Base-by-base conservation (phyloP, 2,113 vertebrate species). In the Psilopogon haemacephalus region DNA sequence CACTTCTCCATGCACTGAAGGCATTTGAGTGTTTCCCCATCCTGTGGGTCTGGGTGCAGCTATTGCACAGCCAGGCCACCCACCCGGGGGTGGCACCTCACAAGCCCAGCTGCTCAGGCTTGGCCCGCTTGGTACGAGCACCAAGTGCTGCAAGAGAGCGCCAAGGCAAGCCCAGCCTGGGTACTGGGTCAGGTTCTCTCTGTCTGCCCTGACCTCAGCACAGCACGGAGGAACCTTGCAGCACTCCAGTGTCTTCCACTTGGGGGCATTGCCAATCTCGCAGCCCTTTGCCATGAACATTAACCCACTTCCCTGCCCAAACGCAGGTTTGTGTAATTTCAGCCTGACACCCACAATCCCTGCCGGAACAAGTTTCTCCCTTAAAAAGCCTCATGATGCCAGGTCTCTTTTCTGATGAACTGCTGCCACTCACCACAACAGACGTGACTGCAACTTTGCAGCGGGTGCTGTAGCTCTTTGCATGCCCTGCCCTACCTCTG, bases 221-320 rank as follows among this genome's bases (percentile, higher is more conserved):
- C 1, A 8, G 38, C n/a, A 27, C 4, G 0, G 6, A 40, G 38
- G 7, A 68, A n/a, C 28, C 32, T 38, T 62, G 76, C 67, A 14
- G 15, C 33, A 7, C 65, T 60, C 65, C 1, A 0, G 23, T 54
- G 58, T 52, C 73, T 63, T 71, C 94, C 82, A 80, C 69, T 1
- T 16, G 92, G 79, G 37, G 68, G 79, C 75, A 85, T 89, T 91
- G 6, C 2, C 33, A 83, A 10, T 55, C 68, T 33, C 4, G 0
- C 60, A 63, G 65, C 69, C 69, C 80, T 93, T 58, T 42, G 12
- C 38, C 72, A 17, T 38, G 86, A 93, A 78, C 86, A 72, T 90
- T 92, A 95, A 90, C 90, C 62, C 76, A 74, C 64, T 88, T 88
- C 94, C 92, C 88, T 86, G 65, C 93, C 88, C 80, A 64, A 69